Percentiles rank a stretch among this genome's conserved stretches.
These are phyloP conservation scores for Orbicella faveolata DNA, from an alignment of 64 coral and sea anemone species.

Conservation along the genomic window DNA sequence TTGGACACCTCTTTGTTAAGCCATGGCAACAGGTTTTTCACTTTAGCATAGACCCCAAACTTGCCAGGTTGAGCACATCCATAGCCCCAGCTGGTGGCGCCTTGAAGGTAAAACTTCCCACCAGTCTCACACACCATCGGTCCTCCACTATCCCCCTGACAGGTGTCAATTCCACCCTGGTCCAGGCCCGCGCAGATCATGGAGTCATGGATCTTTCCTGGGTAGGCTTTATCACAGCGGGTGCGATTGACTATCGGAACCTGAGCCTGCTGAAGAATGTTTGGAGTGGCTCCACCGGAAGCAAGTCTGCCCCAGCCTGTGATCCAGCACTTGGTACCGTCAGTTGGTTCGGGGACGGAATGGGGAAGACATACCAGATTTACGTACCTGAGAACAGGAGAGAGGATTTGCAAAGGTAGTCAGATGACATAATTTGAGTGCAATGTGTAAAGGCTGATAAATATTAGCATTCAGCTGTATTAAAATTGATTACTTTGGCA, in stretches of 20 bases:
- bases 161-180: conserved; percentile 44
- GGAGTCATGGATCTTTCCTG: conserved; percentile 4
- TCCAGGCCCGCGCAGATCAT: conserved; percentile 26
- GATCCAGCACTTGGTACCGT: conserved; percentile 57
- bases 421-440: too few species aligned
- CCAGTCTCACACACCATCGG: conserved; percentile 30
- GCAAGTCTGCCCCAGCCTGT: conserved; percentile 61
- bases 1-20: neutral
- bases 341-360: conserved; percentile 10
- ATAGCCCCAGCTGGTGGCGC: conserved; percentile 24
- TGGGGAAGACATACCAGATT: conserved; percentile 39
- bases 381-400: conserved; percentile 12
- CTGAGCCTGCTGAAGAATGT: conserved; percentile 15
- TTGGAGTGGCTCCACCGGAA: conserved; percentile 18
- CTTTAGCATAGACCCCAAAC: conserved; percentile 19
- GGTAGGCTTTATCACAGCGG: conserved; percentile 49
- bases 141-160: conserved; percentile 22
- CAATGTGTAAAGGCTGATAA: neutral
- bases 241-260: conserved; percentile 30
- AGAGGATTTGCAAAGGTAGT: neutral
- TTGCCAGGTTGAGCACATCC: conserved; percentile 23
- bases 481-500: too few species aligned
- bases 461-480: too few species aligned
- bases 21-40: conserved; percentile 12
- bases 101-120: conserved; percentile 22